A percentile compares a stretch with the other conserved stretches of the same genome.
These are phyloP conservation scores for Ptychodera flava DNA, from an alignment of 35 echinoderm and acorn worm genomes.

Conservation along the genomic window DNA sequence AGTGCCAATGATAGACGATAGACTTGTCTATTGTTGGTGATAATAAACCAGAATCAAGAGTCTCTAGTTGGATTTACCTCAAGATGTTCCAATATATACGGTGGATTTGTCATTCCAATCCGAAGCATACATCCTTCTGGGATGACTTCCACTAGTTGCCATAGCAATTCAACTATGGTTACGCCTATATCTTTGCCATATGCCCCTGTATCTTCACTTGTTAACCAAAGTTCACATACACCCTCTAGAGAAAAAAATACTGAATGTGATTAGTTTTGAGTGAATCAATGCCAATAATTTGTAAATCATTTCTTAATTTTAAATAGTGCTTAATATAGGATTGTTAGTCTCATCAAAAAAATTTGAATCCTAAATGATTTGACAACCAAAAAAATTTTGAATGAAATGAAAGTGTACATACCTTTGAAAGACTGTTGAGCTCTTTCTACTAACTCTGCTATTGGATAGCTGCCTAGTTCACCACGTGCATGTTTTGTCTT, in stretches of 20 bases:
- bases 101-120: conserved; percentile 98
- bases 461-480: conserved; percentile 88
- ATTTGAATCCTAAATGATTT: no score
- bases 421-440: conserved; percentile 93
- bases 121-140: conserved; percentile 91
- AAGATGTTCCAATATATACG: conserved; percentile 93
- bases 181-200: conserved; percentile 97
- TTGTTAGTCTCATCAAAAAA: no score
- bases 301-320: no score
- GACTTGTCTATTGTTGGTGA: no score
- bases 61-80: no score
- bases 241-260: conserved; percentile 53
- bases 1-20: no score
- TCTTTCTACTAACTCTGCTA: conserved; percentile 72
- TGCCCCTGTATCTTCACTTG: conserved; percentile 91
- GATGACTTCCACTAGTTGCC: conserved; percentile 89
- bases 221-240: conserved; percentile 97
- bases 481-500: conserved; percentile 97
- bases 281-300: no score
- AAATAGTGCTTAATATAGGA: no score
- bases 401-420: conserved; percentile 25
- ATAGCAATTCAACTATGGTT: conserved; percentile 78
- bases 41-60: no score
- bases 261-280: no score
- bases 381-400: no score